Evolutionary conservation across 2,113 vertebrate species (phyloP).

Genomic region (Aplodontia rufa): DNA sequence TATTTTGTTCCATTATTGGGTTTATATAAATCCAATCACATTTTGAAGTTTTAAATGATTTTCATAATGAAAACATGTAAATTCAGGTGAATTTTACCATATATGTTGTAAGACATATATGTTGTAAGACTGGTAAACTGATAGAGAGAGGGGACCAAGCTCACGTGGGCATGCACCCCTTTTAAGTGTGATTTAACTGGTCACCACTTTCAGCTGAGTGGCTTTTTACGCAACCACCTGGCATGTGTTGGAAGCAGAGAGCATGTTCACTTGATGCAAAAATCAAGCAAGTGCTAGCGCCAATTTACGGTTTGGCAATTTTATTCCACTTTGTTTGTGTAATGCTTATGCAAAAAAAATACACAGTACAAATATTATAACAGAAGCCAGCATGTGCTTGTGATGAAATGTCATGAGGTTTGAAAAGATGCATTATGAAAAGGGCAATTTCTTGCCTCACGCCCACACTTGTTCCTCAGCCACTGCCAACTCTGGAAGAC

Average conservation of each 20-base stretch:
- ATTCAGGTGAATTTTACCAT: not conserved
- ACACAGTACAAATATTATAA: not conserved
- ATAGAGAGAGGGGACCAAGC: not conserved
- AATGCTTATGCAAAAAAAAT: not conserved
- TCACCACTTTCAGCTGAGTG: not conserved
- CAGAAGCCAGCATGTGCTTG: not conserved
- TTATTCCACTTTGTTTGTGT: not conserved
- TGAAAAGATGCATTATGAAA: not conserved
- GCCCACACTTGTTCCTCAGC: not conserved
- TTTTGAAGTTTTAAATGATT: not conserved
- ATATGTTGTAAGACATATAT: not conserved
- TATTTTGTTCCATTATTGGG: not conserved
- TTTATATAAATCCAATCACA: not conserved
- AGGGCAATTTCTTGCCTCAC: not conserved
- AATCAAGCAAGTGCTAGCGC: not conserved
- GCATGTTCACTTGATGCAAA: not conserved
- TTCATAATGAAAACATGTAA: not conserved
- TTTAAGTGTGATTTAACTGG: not conserved
- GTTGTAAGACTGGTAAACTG: not conserved
- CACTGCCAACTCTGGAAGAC: not conserved
- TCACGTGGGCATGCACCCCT: accelerated
- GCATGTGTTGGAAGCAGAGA: not conserved
- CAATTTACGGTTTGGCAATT: not conserved
- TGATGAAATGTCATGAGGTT: not conserved
- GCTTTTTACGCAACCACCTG: not conserved